phyloP scores from a whole-genome alignment of 2,888 invertebrate genomes.

The Drosophila parthenogenetica region DNA sequence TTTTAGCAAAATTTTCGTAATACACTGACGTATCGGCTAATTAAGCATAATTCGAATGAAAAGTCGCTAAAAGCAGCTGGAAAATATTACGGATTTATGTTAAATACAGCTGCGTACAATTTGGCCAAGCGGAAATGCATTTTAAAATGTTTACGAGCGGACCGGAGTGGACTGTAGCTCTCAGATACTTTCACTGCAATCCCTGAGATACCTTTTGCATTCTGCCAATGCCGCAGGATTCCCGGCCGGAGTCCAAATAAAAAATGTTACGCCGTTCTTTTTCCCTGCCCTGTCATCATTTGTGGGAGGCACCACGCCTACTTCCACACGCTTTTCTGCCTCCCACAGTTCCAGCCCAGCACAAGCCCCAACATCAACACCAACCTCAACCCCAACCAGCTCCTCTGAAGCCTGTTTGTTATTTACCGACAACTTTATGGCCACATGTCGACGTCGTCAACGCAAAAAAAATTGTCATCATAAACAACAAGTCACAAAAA shows the following conservation, averaged over 20 bases:
- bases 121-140: constrained; percentile 41
- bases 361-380: too few relatives aligned
- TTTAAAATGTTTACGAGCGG: constrained; percentile 29
- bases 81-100: constrained; percentile 31
- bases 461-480: constrained; percentile 67
- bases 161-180: background rate
- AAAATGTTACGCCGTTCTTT: constrained; percentile 39
- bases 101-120: constrained; percentile 27
- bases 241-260: constrained; percentile 2
- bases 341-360: background rate
- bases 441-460: constrained; percentile 74
- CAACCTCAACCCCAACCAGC: too few relatives aligned
- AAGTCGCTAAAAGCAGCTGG: constrained; percentile 37
- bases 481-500: constrained; percentile 49
- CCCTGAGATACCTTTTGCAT: constrained; percentile 28
- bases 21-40: constrained; percentile 37
- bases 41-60: constrained; percentile 31
- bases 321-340: background rate
- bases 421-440: constrained; percentile 81
- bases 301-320: constrained; percentile 30
- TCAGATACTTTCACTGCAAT: constrained; percentile 46
- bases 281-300: constrained; percentile 25
- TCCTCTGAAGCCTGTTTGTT: constrained; percentile 72
- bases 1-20: constrained; percentile 44
- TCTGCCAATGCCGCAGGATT: constrained; percentile 24